A percentile compares a stretch with the other conserved stretches of the same genome.
Evolutionary conservation across 1,140 invertebrate genomes (phyloP).

Genomic region (Macrostomum lignano): DNA sequence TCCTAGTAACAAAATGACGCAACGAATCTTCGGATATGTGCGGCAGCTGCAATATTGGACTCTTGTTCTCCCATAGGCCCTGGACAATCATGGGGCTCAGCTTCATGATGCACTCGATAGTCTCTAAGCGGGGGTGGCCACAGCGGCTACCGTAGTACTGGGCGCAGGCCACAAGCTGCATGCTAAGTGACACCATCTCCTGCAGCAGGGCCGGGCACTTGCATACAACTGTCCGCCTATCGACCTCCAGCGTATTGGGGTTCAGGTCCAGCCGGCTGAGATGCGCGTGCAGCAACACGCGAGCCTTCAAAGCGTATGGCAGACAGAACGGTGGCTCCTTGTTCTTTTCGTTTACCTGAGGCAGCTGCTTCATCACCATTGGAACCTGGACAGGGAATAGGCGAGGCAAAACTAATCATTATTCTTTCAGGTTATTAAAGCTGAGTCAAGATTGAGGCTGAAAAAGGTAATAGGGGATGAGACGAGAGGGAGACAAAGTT

Average conservation of each 20-base stretch:
- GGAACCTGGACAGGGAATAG: constrained; percentile 24
- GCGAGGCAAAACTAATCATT: constrained; percentile 3
- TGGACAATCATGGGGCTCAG: constrained; percentile 81
- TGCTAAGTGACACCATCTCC: constrained; percentile 79
- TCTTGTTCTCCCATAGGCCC: constrained; percentile 71
- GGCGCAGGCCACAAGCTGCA: constrained; percentile 72
- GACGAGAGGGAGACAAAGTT: too few species aligned
- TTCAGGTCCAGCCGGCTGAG: constrained; percentile 45
- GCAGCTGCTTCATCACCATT: constrained; percentile 58
- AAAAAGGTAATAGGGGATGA: too few species aligned
- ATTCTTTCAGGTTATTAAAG: too few species aligned
- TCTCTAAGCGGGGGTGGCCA: constrained; percentile 66
- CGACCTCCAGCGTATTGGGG: constrained; percentile 11
- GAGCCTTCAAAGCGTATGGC: constrained; percentile 78
- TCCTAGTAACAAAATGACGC: constrained; percentile 58
- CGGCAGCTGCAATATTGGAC: constrained; percentile 67
- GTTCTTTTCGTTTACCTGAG: constrained; percentile 70
- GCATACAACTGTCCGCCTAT: constrained; percentile 44
- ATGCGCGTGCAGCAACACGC: constrained; percentile 73
- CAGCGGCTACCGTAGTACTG: neutral
- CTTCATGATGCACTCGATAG: constrained; percentile 90
- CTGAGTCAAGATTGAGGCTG: too few species aligned
- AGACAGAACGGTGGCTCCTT: constrained; percentile 51
- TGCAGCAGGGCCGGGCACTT: constrained; percentile 82
- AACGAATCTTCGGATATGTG: constrained; percentile 73